Conservation (phyloP, 2,797 vertebrate genomes). For the Dermochelys coriacea region DNA sequence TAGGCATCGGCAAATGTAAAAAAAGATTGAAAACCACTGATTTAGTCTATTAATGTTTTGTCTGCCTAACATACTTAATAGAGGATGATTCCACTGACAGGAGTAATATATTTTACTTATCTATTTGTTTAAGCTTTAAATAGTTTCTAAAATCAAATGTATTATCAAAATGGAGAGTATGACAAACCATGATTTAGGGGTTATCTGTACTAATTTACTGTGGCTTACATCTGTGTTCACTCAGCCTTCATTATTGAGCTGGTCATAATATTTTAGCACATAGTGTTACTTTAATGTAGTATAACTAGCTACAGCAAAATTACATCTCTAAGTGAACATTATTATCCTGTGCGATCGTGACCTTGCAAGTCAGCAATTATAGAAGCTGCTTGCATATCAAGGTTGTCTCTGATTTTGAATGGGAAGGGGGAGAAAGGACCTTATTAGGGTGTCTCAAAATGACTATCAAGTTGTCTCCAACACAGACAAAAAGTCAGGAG, state of each 20-base stretch:
- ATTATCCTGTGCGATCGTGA: not conserved
- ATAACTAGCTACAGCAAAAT: not conserved
- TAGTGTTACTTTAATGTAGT: rapidly evolving
- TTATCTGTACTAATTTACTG: not conserved
- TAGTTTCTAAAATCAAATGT: not conserved
- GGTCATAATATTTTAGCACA: not conserved
- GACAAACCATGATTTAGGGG: not conserved
- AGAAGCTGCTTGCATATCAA: not conserved
- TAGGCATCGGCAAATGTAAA: not conserved
- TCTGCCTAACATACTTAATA: not conserved
- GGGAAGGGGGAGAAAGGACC: not conserved
- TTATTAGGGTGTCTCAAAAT: not conserved
- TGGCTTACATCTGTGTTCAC: not conserved
- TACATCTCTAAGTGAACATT: not conserved
- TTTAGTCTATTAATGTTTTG: not conserved
- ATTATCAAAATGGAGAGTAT: rapidly evolving
- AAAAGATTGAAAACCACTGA: not conserved
- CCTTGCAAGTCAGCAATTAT: not conserved
- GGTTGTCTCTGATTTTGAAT: not conserved
- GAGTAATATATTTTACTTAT: not conserved
- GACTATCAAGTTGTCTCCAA: not conserved
- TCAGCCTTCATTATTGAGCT: not conserved
- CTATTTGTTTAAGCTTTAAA: not conserved
- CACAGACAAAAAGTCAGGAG: not conserved
- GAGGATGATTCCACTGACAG: not conserved